Base-by-base conservation (phyloP, 2,888 invertebrate genomes). In the Branchellion lobata region DNA sequence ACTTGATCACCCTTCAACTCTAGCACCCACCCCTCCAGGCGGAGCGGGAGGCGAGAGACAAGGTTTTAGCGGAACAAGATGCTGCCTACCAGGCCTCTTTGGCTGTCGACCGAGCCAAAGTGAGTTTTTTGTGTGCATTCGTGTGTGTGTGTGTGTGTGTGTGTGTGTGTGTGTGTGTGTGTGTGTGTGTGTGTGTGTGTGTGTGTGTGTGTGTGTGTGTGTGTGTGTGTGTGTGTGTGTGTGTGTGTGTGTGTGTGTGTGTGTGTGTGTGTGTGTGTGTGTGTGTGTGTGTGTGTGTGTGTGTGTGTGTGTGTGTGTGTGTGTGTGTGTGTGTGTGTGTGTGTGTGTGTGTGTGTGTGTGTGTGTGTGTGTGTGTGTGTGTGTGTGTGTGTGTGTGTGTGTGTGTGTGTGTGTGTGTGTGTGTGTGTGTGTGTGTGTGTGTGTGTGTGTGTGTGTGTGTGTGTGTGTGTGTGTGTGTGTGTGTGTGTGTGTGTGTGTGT, bases 21-120 rank as follows among this genome's bases (percentile, higher is more conserved):
- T n/a, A n/a, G n/a, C n/a, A n/a, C n/a, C 40, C 40, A 5, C 40
- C 14, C 14, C 24, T 61, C 14, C 81, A 88, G 87, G 91, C 93
- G 81, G 95, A 96, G 87, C 89, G 96, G 80, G 93, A 93, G 82
- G 94, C 93, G 14, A 89, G 96, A 79, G 95, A 96, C 88, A 90
- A 91, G 84, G 94, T 97, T 78, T 95, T 95, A 88, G 90, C 92
- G 84, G 96, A 96, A 87, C 96, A 97, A 89, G 96, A 97, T 89
- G 92, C 92, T 87, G 96, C 96, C 0, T 97, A 95, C 88, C 92
- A 94, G 87, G 92, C 91, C 86, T 96, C 96, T 84, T 90, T 97
- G 79, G 93, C 93, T 85, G 92, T 92, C 0, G 94, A 94, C 88
- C 91, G 86, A 81, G 86, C 85, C 77, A 88, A 88, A 85, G 87